Percentiles rank a stretch among this genome's conserved stretches.
Conservation (phyloP, 2,888 invertebrate species). For the Dione juno region DNA sequence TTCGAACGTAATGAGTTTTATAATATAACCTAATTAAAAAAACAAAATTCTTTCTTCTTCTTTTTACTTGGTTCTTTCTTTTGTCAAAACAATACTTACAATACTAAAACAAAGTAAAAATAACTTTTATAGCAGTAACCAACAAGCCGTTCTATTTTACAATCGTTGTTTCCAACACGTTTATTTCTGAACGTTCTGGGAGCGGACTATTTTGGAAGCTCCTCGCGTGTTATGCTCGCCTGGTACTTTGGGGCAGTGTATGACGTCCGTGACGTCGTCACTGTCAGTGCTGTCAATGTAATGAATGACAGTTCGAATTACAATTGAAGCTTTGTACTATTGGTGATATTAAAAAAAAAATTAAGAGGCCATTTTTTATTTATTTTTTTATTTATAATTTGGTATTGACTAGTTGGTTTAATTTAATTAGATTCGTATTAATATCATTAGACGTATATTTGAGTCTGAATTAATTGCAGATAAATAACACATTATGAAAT, state of each 20-base stretch:
- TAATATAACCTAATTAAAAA: too few relatives aligned
- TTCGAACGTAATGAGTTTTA: too few relatives aligned
- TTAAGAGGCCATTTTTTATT: too few relatives aligned
- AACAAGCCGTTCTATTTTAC: not conserved
- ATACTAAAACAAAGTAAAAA: conserved; percentile 4
- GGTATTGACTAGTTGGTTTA: too few relatives aligned
- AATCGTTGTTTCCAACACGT: conserved; percentile 35
- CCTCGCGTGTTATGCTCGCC: conserved; percentile 62
- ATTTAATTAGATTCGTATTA: too few relatives aligned
- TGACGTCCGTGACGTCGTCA: conserved; percentile 76
- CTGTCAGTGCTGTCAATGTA: conserved; percentile 60
- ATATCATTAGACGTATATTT: too few relatives aligned
- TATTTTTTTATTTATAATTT: too few relatives aligned
- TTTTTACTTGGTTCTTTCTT: too few relatives aligned
- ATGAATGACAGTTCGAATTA: conserved; percentile 49
- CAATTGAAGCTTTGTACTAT: conserved; percentile 1
- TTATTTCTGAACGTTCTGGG: conserved; percentile 70
- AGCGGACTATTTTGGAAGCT: conserved; percentile 73
- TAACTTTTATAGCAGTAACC: conserved; percentile 13
- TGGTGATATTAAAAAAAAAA: not conserved
- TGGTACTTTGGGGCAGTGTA: conserved; percentile 59
- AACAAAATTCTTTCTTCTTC: too few relatives aligned
- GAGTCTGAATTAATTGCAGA: too few relatives aligned
- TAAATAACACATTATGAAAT: too few relatives aligned
- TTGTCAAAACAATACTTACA: too few relatives aligned